These are phyloP conservation scores for Regulus satrapa DNA, from an alignment of 2,113 vertebrate species.

Conservation along the genomic window DNA sequence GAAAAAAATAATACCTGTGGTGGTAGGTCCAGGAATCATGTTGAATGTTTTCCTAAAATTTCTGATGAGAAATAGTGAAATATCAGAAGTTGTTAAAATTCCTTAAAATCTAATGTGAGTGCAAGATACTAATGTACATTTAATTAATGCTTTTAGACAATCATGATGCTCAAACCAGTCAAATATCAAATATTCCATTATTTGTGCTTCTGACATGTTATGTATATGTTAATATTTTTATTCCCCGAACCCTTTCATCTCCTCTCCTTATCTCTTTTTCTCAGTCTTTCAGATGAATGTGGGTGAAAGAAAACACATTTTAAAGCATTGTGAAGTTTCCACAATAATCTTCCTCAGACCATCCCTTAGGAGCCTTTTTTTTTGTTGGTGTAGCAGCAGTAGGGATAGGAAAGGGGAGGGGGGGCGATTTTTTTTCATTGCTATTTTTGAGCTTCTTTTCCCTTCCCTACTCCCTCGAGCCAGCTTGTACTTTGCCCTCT, in stretches of 20 bases:
- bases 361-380: not conserved
- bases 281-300: not conserved
- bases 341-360: not conserved
- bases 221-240: slow-evolving; percentile 5
- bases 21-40: not conserved
- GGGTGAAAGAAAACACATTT: not conserved
- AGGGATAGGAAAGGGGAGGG: not conserved
- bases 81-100: not conserved
- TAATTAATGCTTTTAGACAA: not conserved
- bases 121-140: not conserved
- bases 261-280: not conserved
- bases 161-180: not conserved
- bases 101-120: not conserved
- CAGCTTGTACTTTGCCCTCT: not conserved
- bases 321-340: not conserved
- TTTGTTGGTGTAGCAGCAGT: not conserved
- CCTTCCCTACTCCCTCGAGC: not conserved
- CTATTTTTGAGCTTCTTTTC: not conserved
- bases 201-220: not conserved
- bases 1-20: not conserved
- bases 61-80: not conserved
- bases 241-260: not conserved
- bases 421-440: too few relatives aligned
- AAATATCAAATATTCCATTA: not conserved
- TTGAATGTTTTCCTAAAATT: not conserved